A percentile compares a stretch with the other conserved stretches of the same genome.
Evolutionary conservation across 2,888 invertebrate genomes (phyloP).

Genomic region (Brenthis ino): DNA sequence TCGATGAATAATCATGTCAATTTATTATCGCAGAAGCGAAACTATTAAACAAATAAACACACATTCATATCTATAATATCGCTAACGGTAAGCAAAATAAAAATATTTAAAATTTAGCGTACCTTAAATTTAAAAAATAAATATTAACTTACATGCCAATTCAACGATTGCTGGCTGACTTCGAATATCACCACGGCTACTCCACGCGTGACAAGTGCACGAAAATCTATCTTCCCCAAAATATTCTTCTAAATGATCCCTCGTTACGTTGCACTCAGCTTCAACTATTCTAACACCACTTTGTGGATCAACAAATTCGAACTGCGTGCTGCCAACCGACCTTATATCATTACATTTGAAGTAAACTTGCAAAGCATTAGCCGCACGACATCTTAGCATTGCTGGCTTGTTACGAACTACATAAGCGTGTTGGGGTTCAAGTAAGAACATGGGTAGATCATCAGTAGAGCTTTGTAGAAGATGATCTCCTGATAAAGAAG

Average conservation of each 20-base stretch:
- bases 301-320: slow-evolving; percentile 94
- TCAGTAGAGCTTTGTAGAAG: slow-evolving; percentile 83
- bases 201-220: slow-evolving; percentile 97
- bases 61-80: too few species aligned
- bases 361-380: slow-evolving; percentile 92
- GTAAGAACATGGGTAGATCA: slow-evolving; percentile 91
- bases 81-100: too few species aligned
- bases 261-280: slow-evolving; percentile 92
- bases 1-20: too few species aligned
- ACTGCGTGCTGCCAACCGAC: slow-evolving; percentile 86
- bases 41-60: too few species aligned
- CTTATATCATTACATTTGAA: slow-evolving; percentile 95
- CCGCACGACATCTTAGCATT: slow-evolving; percentile 93
- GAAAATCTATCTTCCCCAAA: slow-evolving; percentile 94
- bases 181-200: slow-evolving; percentile 91
- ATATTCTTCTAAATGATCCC: slow-evolving; percentile 96
- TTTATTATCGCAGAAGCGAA: too few species aligned
- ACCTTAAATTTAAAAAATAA: neutral
- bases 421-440: slow-evolving; percentile 93
- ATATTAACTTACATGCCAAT: slow-evolving; percentile 93
- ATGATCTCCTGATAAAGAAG: slow-evolving; percentile 74
- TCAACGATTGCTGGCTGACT: slow-evolving; percentile 94
- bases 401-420: slow-evolving; percentile 96
- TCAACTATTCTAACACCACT: slow-evolving; percentile 94
- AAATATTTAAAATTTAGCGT: neutral